Percentiles rank a stretch among this genome's conserved stretches.
Evolutionary conservation across 2,888 invertebrate species (phyloP).

Genomic region (Alcis repandata): DNA sequence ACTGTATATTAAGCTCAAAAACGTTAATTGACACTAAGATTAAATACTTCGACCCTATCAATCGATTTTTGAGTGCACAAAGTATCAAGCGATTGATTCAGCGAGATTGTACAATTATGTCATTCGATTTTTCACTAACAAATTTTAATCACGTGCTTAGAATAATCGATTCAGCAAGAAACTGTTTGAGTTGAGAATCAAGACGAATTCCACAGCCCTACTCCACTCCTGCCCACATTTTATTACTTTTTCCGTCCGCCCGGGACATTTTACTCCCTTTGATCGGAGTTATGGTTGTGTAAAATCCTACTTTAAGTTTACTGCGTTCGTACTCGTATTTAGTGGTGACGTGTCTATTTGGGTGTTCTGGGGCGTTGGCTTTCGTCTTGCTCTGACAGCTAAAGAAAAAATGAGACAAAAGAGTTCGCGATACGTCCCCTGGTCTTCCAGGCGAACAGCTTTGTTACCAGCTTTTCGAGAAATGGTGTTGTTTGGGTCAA

Average conservation of each 20-base stretch:
- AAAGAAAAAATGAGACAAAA: too few relatives aligned
- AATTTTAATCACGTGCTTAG: not conserved
- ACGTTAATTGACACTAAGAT: too few relatives aligned
- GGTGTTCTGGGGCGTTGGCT: not conserved
- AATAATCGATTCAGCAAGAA: not conserved
- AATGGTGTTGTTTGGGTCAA: not conserved
- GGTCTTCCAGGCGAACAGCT: too few relatives aligned
- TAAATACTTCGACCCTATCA: too few relatives aligned
- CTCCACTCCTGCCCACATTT: slow-evolving; percentile 52
- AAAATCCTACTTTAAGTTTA: slow-evolving; percentile 50
- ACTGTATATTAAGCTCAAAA: too few relatives aligned
- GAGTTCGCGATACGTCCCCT: too few relatives aligned
- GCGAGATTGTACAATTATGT: too few relatives aligned
- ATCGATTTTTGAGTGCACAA: too few relatives aligned
- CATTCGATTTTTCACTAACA: too few relatives aligned
- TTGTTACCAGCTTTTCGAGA: too few relatives aligned
- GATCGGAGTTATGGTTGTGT: slow-evolving; percentile 57
- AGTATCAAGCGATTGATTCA: too few relatives aligned
- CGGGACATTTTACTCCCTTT: slow-evolving; percentile 54
- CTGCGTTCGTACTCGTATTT: slow-evolving; percentile 42
- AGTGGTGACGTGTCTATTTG: slow-evolving; percentile 38
- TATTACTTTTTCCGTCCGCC: slow-evolving; percentile 64
- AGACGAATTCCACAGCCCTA: slow-evolving; percentile 32
- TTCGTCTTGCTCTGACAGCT: not conserved
- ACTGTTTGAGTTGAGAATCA: not conserved